Percentiles rank a stretch among this genome's conserved stretches.
These are phyloP conservation scores for Elaphurus davidianus DNA, from an alignment of 2,113 vertebrate species.

Conservation along the genomic window DNA sequence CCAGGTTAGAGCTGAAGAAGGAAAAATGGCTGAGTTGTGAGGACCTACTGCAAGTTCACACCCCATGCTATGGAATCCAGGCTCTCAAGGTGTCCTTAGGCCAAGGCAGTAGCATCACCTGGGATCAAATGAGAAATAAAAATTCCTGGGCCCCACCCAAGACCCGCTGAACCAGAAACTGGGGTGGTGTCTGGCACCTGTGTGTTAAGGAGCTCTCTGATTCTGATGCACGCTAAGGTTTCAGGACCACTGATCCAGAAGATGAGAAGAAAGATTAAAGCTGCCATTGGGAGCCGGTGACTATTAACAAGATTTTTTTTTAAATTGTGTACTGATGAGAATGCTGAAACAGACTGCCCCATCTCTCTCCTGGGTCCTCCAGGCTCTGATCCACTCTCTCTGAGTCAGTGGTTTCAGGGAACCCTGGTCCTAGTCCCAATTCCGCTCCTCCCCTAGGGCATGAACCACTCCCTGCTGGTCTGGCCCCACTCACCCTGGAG, in stretches of 20 bases:
- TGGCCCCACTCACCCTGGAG: not conserved
- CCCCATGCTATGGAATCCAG: too few relatives aligned
- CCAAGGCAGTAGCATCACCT: not conserved
- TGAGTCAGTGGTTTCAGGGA: not conserved
- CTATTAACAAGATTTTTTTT: not conserved
- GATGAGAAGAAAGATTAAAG: not conserved
- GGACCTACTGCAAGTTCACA: not conserved
- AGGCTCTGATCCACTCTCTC: too few relatives aligned
- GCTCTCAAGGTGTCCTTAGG: not conserved
- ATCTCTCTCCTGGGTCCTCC: not conserved
- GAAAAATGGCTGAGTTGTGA: not conserved
- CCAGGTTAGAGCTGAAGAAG: not conserved
- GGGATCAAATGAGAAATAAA: not conserved
- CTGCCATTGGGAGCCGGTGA: not conserved
- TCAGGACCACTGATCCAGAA: not conserved
- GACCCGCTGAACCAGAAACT: not conserved
- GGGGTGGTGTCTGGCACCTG: not conserved
- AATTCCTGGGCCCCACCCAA: not conserved
- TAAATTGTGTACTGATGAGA: not conserved
- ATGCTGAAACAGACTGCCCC: not conserved
- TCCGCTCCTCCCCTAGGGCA: not conserved
- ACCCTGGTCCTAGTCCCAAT: not conserved
- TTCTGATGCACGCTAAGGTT: not conserved
- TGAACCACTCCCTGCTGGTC: not conserved
- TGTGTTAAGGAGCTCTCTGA: not conserved